Base-by-base conservation (phyloP, 2,888 invertebrate genomes). In the Oligia strigilis region DNA sequence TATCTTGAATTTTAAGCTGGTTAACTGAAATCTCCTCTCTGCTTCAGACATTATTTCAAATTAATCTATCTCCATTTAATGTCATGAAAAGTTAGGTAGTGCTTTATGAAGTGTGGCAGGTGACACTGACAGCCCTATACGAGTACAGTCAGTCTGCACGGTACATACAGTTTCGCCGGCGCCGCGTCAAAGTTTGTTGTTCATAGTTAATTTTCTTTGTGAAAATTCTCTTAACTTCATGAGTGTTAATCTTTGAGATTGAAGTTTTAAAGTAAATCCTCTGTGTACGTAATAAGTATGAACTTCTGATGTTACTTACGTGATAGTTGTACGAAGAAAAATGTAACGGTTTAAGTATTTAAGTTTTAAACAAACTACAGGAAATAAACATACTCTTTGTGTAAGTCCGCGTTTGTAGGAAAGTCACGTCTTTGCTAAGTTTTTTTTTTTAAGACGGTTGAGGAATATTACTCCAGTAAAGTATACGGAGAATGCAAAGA, bases 161-260 rank as follows among this genome's bases (percentile, higher is more conserved):
- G 74, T 84, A 87, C 86, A 85, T 82, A 89, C 81, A 90, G 86
- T 83, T 82, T 75, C 84, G 79, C 78, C 67, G 77, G 74, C 78
- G 78, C 82, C 82, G 70, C 84, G 78, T 82, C 78, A 72, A 91
- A 92, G 82, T 91, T 90, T 89, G 89, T 89, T 89, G 87, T 83
- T 85, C 83, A 36, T 64, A 89, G 88, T 88, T 90, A 90, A 91
- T 90, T 92, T 92, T 92, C 92, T 90, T 92, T 90, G 92, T 89
- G 88, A 90, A 90, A 89, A 90, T 91, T 90, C 88, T 86, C 84
- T 88, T 87, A 86, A 89, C 87, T 91, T 88, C 89, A 88, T 88
- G 86, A 87, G 91, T 90, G 91, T 92, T 92, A 92, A 92, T 91
- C 91, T 90, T 84, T 75, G 86, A 84, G 87, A 90, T 91, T 91